A percentile compares a stretch with the other conserved stretches of the same genome.
These are phyloP conservation scores for Diorhabda carinulata DNA, from an alignment of 1,140 invertebrate genomes.

Conservation along the genomic window DNA sequence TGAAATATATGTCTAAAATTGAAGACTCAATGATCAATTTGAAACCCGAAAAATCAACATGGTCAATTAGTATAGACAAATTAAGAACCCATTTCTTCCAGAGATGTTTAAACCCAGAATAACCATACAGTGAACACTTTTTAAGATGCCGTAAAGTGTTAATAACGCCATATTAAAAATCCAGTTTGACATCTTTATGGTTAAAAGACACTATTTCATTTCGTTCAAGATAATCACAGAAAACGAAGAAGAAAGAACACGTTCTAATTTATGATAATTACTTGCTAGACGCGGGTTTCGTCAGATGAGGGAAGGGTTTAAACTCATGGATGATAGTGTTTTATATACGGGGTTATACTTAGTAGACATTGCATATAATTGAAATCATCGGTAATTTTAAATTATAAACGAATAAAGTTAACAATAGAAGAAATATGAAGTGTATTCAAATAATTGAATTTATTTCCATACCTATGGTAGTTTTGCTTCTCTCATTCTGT, in stretches of 20 bases:
- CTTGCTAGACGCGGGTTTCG: constrained; percentile 8
- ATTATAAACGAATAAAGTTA: no score
- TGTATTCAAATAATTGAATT: no score
- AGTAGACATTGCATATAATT: no score
- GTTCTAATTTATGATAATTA: constrained; percentile 35
- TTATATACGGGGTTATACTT: no score
- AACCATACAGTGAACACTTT: background rate
- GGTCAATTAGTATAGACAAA: background rate
- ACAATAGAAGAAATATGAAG: no score
- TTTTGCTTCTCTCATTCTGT: no score
- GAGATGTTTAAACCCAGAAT: background rate
- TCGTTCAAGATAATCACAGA: constrained; percentile 8
- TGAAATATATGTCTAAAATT: no score
- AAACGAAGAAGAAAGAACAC: constrained; percentile 20
- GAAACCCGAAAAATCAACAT: no score
- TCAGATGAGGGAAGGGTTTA: background rate
- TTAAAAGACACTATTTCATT: constrained; percentile 15
- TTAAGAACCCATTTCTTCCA: background rate
- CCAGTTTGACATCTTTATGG: constrained; percentile 25
- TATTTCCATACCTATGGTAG: no score
- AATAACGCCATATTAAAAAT: constrained; percentile 29
- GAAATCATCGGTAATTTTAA: no score
- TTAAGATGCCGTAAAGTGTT: constrained; percentile 1
- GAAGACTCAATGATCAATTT: no score
- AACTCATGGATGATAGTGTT: background rate